These are phyloP conservation scores for Macropus fuliginosus DNA, from an alignment of 2,797 vertebrate genomes.

Conservation along the genomic window DNA sequence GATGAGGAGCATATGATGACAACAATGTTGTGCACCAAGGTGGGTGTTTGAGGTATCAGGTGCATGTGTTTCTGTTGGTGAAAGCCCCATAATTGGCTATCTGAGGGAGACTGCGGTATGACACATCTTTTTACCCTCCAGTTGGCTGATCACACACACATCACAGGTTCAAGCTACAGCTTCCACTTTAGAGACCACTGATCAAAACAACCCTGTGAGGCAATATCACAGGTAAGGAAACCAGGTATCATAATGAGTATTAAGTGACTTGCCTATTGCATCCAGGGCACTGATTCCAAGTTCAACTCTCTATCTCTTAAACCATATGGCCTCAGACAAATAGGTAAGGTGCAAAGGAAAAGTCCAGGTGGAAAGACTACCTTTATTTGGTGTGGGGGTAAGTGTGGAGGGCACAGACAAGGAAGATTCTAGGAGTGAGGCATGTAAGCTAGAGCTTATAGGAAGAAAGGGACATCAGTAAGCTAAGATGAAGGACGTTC, in stretches of 20 bases:
- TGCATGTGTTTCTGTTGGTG: not conserved
- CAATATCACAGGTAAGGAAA: not conserved
- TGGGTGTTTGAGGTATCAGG: not conserved
- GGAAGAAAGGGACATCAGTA: not conserved
- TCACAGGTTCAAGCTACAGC: not conserved
- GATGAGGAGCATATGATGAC: not conserved
- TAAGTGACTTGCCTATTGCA: not conserved
- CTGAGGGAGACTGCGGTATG: not conserved
- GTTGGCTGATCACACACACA: not conserved
- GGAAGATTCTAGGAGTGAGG: not conserved
- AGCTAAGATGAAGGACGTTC: not conserved
- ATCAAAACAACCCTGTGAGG: not conserved
- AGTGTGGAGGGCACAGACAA: not conserved
- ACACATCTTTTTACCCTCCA: not conserved
- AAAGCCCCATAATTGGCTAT: not conserved
- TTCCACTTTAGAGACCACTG: not conserved
- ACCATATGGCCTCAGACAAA: not conserved
- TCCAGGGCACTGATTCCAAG: not conserved
- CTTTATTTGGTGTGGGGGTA: not conserved
- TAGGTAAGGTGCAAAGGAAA: not conserved
- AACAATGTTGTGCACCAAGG: not conserved
- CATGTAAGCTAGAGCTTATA: not conserved
- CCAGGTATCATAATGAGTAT: not conserved
- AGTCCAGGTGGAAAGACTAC: not conserved
- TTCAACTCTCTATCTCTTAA: not conserved